phyloP scores from a whole-genome alignment of 2,888 invertebrate genomes.

The Julus scanicus region DNA sequence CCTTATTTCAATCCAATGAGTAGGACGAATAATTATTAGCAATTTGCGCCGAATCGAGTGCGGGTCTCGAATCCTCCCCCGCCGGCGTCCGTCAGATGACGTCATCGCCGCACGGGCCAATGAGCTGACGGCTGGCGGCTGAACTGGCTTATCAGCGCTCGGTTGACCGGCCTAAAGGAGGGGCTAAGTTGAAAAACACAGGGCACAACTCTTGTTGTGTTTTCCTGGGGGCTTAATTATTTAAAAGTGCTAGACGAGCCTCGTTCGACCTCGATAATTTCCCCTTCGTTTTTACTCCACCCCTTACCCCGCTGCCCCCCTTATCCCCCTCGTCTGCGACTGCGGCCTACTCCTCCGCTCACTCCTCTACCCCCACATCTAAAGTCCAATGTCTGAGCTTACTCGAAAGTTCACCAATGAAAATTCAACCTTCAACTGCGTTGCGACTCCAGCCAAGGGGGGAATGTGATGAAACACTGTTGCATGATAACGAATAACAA shows the following conservation, averaged over 20 bases:
- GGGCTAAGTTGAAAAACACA: neutral
- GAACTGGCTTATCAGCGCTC: neutral
- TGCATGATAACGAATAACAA: neutral
- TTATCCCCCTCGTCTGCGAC: neutral
- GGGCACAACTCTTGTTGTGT: neutral
- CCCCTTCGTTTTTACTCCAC: slow-evolving; percentile 47
- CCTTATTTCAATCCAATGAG: slow-evolving; percentile 45
- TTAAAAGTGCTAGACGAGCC: slow-evolving; percentile 5
- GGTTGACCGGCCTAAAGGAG: slow-evolving; percentile 2
- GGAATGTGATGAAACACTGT: neutral
- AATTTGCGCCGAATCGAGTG: slow-evolving; percentile 35
- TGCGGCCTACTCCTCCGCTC: slow-evolving; percentile 24
- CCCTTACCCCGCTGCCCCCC: slow-evolving; percentile 42
- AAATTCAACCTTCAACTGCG: slow-evolving; percentile 6
- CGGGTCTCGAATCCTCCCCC: neutral
- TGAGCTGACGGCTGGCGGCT: neutral
- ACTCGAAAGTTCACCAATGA: slow-evolving; percentile 39
- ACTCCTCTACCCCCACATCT: slow-evolving; percentile 34
- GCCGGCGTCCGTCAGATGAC: neutral
- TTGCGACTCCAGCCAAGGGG: neutral
- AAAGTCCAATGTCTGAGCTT: slow-evolving; percentile 10
- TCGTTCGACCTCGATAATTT: slow-evolving; percentile 23
- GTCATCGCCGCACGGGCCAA: neutral
- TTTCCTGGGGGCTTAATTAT: slow-evolving; percentile 41
- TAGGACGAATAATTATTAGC: slow-evolving; percentile 45